phyloP scores from a whole-genome alignment of 2,797 vertebrate species.

The Onychomys torridus region DNA sequence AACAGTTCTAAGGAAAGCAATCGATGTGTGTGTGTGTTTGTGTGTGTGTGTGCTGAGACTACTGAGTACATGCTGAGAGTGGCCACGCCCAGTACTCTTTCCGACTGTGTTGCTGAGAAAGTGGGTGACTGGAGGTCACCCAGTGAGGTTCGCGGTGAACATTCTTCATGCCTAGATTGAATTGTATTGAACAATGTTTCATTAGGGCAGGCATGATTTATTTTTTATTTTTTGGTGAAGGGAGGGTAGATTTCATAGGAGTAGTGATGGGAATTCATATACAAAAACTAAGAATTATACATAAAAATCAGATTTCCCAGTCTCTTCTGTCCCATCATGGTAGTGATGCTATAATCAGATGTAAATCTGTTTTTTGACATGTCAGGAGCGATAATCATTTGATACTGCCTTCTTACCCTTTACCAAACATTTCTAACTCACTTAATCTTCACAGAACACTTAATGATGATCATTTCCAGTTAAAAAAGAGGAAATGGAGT shows the following conservation, averaged over 20 bases:
- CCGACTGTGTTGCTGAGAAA: conserved; percentile 78
- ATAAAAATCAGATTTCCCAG: conserved; percentile 24
- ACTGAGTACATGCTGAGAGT: conserved; percentile 70
- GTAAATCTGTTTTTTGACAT: not conserved
- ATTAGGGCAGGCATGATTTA: not conserved
- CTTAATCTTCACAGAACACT: conserved; percentile 27
- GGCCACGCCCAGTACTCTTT: conserved; percentile 68
- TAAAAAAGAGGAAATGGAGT: conserved; percentile 31
- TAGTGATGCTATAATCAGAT: not conserved
- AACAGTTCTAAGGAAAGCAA: conserved; percentile 78
- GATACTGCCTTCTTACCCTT: not conserved
- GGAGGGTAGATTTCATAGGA: conserved; percentile 18
- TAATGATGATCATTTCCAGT: not conserved
- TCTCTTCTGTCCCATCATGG: conserved; percentile 7
- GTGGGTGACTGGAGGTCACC: conserved; percentile 78
- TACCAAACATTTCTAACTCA: conserved; percentile 34
- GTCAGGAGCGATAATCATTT: not conserved
- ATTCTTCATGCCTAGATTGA: conserved; percentile 22
- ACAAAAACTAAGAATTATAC: not conserved
- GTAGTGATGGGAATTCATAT: not conserved
- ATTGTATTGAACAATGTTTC: conserved; percentile 39
- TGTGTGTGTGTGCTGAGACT: no score
- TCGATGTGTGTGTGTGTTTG: conserved; percentile 76
- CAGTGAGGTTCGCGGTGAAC: conserved; percentile 67
- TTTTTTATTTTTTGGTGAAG: not conserved